Evolutionary conservation across 1,140 invertebrate genomes (phyloP), one percentile per base, ranked within the genome.

Genomic region (Trialeurodes vaporariorum): DNA sequence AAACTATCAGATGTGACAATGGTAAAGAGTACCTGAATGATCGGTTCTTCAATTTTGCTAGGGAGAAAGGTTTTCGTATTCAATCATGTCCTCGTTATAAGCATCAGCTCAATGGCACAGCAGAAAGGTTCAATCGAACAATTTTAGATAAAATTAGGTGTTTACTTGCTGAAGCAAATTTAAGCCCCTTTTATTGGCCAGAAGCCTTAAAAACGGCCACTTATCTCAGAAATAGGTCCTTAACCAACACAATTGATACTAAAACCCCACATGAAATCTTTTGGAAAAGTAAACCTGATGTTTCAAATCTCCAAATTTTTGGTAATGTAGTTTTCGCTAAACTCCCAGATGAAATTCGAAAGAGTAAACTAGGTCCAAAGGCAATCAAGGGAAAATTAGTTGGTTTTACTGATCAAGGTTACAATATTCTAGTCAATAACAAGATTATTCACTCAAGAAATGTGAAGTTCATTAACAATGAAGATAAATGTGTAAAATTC

Each of bases 1-100:
- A 76, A 73, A 25, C 70, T 64, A 27, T 78, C 26, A 73, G 75
- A 60, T 79, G 76, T 68, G 76, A 80, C 68, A 79, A 79, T 71
- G 77, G 78, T 2, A 77, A 59, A 66, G 76, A 73, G 72, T 78
- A 73, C 76, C 73, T 75, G 63, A 75, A 74, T 75, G 34, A 22
- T 21, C 59, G 67, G 2, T 23, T 72, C 62, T 64, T 70, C 59
- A 34, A 69, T 1, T 70, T 72, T 40, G n/a, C n/a, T n/a, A n/a
- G n/a, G n/a, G n/a, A n/a, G n/a, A n/a, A n/a, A n/a, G n/a, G n/a
- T n/a, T n/a, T n/a, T n/a, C n/a, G n/a, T n/a, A n/a, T n/a, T n/a
- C n/a, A n/a, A n/a, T n/a, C n/a, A n/a, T n/a, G n/a, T n/a, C n/a
- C n/a, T n/a, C n/a, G n/a, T n/a, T n/a, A n/a, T n/a, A n/a, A n/a